Conservation (phyloP, 2,888 invertebrate genomes). For the Cryptocephalus moraei region DNA sequence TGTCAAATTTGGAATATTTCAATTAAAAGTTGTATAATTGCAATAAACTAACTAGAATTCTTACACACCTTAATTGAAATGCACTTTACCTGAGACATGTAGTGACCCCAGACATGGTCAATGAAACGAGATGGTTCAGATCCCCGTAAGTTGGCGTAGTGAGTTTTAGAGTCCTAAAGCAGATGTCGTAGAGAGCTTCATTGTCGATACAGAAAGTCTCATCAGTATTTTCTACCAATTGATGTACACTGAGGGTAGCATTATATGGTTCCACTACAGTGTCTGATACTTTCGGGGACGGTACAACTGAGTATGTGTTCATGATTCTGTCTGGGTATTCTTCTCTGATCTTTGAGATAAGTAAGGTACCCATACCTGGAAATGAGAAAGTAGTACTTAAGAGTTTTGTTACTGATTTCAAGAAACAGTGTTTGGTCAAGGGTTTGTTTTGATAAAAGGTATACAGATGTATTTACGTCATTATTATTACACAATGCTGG, state of each 20-base stretch:
- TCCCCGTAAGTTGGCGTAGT: constrained; percentile 83
- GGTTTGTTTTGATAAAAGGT: too few relatives aligned
- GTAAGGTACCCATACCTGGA: constrained; percentile 46
- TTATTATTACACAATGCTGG: too few relatives aligned
- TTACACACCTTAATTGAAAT: too few relatives aligned
- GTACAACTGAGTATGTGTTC: constrained; percentile 76
- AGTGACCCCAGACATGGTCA: constrained; percentile 81
- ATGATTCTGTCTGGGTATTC: constrained; percentile 86
- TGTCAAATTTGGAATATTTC: too few relatives aligned
- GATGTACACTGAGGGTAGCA: constrained; percentile 77
- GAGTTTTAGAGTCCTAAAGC: constrained; percentile 80
- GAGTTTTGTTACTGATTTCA: neutral
- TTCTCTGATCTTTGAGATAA: constrained; percentile 83
- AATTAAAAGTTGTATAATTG: too few relatives aligned
- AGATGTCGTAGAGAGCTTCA: constrained; percentile 72
- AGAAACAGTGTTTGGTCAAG: too few relatives aligned
- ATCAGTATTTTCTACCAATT: constrained; percentile 80
- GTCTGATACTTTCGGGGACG: constrained; percentile 67
- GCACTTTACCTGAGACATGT: constrained; percentile 52
- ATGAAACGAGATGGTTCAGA: constrained; percentile 75
- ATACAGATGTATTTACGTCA: too few relatives aligned
- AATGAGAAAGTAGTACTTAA: neutral
- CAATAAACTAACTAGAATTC: too few relatives aligned
- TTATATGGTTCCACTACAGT: constrained; percentile 80
- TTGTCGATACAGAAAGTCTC: constrained; percentile 83